Conservation (phyloP, 2,888 invertebrate genomes). For the Hylaea fasciaria region DNA sequence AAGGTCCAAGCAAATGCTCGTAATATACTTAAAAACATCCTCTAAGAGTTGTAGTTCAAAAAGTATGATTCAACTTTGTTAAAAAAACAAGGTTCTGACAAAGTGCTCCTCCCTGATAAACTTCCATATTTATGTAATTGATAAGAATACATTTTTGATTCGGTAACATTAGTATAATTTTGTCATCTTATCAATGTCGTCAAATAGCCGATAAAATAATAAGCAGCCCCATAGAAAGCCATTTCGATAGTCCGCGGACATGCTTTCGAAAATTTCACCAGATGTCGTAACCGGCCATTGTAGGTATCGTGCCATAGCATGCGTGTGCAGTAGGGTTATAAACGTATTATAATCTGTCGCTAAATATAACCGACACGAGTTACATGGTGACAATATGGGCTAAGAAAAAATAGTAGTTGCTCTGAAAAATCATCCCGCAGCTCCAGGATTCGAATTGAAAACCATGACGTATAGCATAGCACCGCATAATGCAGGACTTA, state of each 20-base stretch:
- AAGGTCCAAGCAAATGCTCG: too few species aligned
- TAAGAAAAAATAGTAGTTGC: background rate
- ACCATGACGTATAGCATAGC: too few species aligned
- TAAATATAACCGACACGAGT: slow-evolving; percentile 12
- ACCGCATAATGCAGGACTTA: too few species aligned
- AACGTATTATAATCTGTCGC: slow-evolving; percentile 22
- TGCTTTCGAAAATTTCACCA: slow-evolving; percentile 60
- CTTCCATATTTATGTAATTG: too few species aligned
- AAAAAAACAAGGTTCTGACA: too few species aligned
- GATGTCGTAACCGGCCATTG: slow-evolving; percentile 50
- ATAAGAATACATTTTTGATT: background rate
- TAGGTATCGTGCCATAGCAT: slow-evolving; percentile 29
- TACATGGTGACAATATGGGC: background rate
- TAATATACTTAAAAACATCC: too few species aligned
- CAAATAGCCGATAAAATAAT: slow-evolving; percentile 19
- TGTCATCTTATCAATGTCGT: slow-evolving; percentile 15
- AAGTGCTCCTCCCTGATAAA: too few species aligned
- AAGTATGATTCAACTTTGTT: too few species aligned
- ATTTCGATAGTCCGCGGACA: slow-evolving; percentile 43
- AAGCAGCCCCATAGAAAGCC: slow-evolving; percentile 38
- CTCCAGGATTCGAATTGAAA: background rate
- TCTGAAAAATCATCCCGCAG: too few species aligned
- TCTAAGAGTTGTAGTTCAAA: too few species aligned
- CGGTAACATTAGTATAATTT: slow-evolving; percentile 2
- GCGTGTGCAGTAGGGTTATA: slow-evolving; percentile 31